phyloP scores from a whole-genome alignment of 2,797 vertebrate species.

The Spea hammondii region DNA sequence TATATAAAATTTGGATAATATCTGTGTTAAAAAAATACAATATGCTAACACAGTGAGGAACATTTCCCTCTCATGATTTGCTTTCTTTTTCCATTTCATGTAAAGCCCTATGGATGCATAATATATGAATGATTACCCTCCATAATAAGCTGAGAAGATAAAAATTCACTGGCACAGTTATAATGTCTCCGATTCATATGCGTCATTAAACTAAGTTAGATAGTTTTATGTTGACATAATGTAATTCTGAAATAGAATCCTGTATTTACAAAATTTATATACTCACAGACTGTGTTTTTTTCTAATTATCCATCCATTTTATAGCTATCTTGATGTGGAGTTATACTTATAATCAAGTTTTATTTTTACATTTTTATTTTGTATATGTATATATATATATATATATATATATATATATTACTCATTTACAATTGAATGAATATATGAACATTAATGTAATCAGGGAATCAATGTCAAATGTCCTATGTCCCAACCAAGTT shows the following conservation, averaged over 20 bases:
- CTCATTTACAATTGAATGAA: no score
- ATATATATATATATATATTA: no score
- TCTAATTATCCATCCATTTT: background rate
- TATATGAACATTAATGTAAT: no score
- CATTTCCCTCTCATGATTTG: conserved; percentile 10
- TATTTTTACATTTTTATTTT: background rate
- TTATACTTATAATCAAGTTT: no score
- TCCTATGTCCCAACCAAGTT: no score
- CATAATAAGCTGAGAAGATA: background rate
- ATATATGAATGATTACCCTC: conserved; percentile 13
- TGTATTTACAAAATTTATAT: background rate
- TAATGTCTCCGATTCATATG: conserved; percentile 7
- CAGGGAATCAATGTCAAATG: no score
- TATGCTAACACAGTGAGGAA: background rate
- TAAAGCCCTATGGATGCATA: conserved; percentile 17
- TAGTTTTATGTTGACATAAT: conserved; percentile 5
- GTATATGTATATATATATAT: background rate
- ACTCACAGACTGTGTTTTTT: background rate
- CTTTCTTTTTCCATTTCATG: conserved; percentile 9
- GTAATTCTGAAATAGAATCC: background rate
- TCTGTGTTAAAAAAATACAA: background rate
- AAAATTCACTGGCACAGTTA: conserved; percentile 3
- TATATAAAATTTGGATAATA: no score
- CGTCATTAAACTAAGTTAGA: background rate
- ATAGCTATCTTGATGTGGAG: no score